A percentile compares a stretch with the other conserved stretches of the same genome.
Evolutionary conservation across 2,888 invertebrate genomes (phyloP).

Genomic region (Dynastes tityus): DNA sequence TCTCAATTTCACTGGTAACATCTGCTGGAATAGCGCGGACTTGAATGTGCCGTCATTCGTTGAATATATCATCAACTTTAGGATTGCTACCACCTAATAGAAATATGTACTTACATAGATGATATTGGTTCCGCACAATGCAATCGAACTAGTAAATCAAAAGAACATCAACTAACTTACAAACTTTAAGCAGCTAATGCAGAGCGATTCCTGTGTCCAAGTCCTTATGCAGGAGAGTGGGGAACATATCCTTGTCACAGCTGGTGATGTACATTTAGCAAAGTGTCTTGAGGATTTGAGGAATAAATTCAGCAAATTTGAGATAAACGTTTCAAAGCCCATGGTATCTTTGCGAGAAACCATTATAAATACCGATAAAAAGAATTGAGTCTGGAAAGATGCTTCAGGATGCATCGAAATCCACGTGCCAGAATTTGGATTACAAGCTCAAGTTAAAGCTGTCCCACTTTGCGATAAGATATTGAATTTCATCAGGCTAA

Average conservation of each 20-base stretch:
- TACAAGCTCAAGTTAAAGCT: conserved; percentile 81
- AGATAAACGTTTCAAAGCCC: conserved; percentile 93
- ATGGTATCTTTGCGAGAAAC: conserved; percentile 98
- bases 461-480: conserved; percentile 83
- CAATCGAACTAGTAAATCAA: conserved; percentile 91
- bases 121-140: no score
- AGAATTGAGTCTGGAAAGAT: conserved; percentile 80
- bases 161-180: no score
- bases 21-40: no score
- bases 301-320: conserved; percentile 86
- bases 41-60: no score
- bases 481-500: conserved; percentile 81
- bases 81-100: no score
- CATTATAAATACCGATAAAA: conserved; percentile 84
- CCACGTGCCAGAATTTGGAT: conserved; percentile 51
- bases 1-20: conserved; percentile 92
- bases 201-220: conserved; percentile 95
- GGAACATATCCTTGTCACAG: conserved; percentile 94
- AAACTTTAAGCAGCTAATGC: conserved; percentile 92
- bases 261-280: conserved; percentile 97
- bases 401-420: conserved; percentile 49
- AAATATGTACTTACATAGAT: no score
- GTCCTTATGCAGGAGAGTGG: conserved; percentile 94
- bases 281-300: conserved; percentile 95
- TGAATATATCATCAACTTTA: conserved; percentile 85